A percentile compares a stretch with the other conserved stretches of the same genome.
phyloP scores from a whole-genome alignment of 1,140 invertebrate species.

The Phymorhynchus buccinoides region DNA sequence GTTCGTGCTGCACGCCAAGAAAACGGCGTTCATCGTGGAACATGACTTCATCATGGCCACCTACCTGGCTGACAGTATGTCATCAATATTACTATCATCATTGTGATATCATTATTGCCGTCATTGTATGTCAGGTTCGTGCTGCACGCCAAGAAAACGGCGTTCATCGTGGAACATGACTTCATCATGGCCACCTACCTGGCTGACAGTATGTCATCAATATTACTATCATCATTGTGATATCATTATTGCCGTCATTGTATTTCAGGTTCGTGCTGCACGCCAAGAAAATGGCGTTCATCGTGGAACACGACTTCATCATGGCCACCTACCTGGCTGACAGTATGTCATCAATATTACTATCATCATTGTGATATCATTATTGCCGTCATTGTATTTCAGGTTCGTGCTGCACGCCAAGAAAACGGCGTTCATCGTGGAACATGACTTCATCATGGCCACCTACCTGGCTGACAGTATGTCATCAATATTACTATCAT shows the following conservation, averaged over 20 bases:
- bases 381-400: no score
- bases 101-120: no score
- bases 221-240: no score
- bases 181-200: slow-evolving; percentile 99
- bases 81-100: no score
- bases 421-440: slow-evolving; percentile 99
- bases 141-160: slow-evolving; percentile 98
- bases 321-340: slow-evolving; percentile 99
- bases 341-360: no score
- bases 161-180: slow-evolving; percentile 99
- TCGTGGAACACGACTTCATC: slow-evolving; percentile 99
- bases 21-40: slow-evolving; percentile 99
- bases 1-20: slow-evolving; percentile 98
- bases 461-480: slow-evolving; percentile 99
- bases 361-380: no score
- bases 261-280: slow-evolving; percentile 93
- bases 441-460: slow-evolving; percentile 99
- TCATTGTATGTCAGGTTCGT: no score
- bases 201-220: slow-evolving; percentile 96
- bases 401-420: slow-evolving; percentile 99
- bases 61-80: slow-evolving; percentile 97
- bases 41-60: slow-evolving; percentile 99
- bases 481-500: no score
- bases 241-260: no score
- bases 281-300: slow-evolving; percentile 99